These are phyloP conservation scores for Aleiodes sp. DNA, from an alignment of 1,140 invertebrate species.

Conservation along the genomic window DNA sequence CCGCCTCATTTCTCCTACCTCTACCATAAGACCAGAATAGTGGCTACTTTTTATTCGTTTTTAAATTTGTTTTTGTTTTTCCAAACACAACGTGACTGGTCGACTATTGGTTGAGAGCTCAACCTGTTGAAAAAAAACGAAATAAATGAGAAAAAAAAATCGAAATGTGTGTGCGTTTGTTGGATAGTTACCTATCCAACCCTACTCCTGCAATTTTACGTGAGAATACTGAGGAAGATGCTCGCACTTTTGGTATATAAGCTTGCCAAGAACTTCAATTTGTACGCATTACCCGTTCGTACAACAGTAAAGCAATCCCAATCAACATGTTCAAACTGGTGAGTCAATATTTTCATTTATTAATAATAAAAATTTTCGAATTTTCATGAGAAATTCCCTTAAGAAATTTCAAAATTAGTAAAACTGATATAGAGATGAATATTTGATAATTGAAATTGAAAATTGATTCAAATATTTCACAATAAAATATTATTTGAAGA, in stretches of 20 bases:
- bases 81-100: constrained; percentile 1
- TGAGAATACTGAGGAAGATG: constrained; percentile 4
- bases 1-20: constrained; percentile 22
- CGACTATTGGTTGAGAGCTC: constrained; percentile 22
- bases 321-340: constrained; percentile 52
- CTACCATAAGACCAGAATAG: not conserved
- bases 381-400: too few species aligned
- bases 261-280: not conserved
- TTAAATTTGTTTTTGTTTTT: constrained; percentile 17
- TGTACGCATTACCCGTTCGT: constrained; percentile 28
- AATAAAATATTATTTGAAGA: too few species aligned
- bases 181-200: not conserved
- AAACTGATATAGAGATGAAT: too few species aligned
- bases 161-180: not conserved
- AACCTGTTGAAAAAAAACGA: constrained; percentile 19
- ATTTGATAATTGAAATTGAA: too few species aligned
- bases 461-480: too few species aligned
- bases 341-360: constrained; percentile 33
- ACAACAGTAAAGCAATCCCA: constrained; percentile 30
- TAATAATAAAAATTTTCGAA: not conserved
- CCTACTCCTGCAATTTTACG: constrained; percentile 21
- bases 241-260: constrained; percentile 24
- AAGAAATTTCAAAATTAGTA: too few species aligned
- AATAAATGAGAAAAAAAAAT: not conserved
- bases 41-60: not conserved